Evolutionary conservation across 2,888 invertebrate genomes (phyloP).

Genomic region (Ophion slaviceki): DNA sequence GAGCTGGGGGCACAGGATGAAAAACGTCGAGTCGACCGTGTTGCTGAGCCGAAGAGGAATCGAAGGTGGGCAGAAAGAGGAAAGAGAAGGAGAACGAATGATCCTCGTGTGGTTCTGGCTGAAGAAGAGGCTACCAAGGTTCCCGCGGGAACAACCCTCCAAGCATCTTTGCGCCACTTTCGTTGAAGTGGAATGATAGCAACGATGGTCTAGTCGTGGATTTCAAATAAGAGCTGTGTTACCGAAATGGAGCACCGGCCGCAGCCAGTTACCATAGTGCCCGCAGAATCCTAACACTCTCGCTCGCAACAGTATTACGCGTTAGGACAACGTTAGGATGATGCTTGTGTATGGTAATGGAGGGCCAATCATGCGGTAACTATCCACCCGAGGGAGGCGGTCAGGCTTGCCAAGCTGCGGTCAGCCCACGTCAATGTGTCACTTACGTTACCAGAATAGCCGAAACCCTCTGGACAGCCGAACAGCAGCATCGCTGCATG

Average conservation of each 20-base stretch:
- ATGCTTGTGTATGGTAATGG: conserved; percentile 81
- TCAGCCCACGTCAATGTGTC: conserved; percentile 83
- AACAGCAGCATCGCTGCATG: conserved; percentile 71
- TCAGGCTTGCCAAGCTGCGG: conserved; percentile 82
- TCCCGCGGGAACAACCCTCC: conserved; percentile 67
- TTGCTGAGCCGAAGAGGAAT: conserved; percentile 54
- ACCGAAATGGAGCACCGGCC: conserved; percentile 16
- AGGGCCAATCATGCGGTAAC: conserved; percentile 84
- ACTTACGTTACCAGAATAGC: conserved; percentile 82
- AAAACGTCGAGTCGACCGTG: conserved; percentile 61
- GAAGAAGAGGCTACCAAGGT: conserved; percentile 61
- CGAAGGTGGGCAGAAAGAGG: conserved; percentile 29
- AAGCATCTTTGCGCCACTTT: conserved; percentile 67
- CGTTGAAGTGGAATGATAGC: conserved; percentile 50
- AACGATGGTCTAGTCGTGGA: conserved; percentile 50
- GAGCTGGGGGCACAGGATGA: conserved; percentile 47
- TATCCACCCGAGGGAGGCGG: conserved; percentile 82
- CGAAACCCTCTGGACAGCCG: conserved; percentile 76
- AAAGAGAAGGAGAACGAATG: conserved; percentile 54
- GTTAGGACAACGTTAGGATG: conserved; percentile 58
- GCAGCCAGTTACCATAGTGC: conserved; percentile 18
- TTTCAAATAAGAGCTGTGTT: conserved; percentile 39
- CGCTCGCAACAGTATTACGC: conserved; percentile 40
- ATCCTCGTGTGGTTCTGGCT: conserved; percentile 59
- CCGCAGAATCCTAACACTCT: conserved; percentile 44